Evolutionary conservation across 2,888 invertebrate genomes (phyloP).

Genomic region (Caenorhabditis zanzibari): DNA sequence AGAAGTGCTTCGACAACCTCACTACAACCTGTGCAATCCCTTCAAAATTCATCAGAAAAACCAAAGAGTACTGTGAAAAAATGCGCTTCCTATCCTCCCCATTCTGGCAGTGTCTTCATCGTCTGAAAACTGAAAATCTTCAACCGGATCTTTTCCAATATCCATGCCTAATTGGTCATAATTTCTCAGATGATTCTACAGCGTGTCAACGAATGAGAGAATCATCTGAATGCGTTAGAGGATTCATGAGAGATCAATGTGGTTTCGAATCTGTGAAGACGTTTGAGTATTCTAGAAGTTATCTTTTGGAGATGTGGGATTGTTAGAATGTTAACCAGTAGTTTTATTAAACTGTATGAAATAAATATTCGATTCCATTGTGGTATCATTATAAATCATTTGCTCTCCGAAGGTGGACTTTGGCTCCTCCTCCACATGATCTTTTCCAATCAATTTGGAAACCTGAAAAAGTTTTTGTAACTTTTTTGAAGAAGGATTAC

Average conservation of each 20-base stretch:
- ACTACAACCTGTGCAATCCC: conserved; percentile 12
- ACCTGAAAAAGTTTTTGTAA: too few species aligned
- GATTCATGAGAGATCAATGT: conserved; percentile 37
- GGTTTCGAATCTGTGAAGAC: conserved; percentile 9
- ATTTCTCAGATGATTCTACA: conserved; percentile 5
- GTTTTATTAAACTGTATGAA: conserved; percentile 48
- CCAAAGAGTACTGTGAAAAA: conserved; percentile 10
- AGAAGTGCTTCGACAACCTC: conserved; percentile 10
- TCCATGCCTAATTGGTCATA: conserved; percentile 8
- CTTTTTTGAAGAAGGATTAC: too few species aligned
- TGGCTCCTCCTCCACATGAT: conserved; percentile 35
- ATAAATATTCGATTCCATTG: conserved; percentile 59
- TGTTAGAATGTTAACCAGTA: conserved; percentile 12
- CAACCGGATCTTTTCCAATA: conserved; percentile 9
- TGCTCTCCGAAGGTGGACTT: conserved; percentile 54
- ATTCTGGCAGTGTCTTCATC: conserved; percentile 26
- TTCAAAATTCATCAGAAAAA: background rate
- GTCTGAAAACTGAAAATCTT: conserved; percentile 3
- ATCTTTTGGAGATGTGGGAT: conserved; percentile 46
- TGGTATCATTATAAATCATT: conserved; percentile 57
- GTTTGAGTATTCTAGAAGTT: background rate
- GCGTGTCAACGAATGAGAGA: background rate
- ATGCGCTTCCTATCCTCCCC: conserved; percentile 17
- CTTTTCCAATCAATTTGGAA: background rate
- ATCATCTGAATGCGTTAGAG: conserved; percentile 7